Base-by-base conservation (phyloP, 2,888 invertebrate species). In the Drosophila sordidula region DNA sequence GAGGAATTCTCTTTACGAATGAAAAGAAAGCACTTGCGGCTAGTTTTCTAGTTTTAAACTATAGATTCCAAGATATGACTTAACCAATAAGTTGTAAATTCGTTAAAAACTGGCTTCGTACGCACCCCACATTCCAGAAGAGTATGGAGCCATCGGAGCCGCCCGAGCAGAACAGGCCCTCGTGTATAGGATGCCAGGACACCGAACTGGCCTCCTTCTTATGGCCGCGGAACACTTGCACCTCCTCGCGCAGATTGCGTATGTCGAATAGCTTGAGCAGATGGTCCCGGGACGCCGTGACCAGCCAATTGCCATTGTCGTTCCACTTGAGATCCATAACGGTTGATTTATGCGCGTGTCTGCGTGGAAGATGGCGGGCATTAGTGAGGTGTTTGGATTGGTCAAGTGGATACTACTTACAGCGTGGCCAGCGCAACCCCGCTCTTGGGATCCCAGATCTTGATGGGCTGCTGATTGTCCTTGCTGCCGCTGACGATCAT, bases 321-420 rank as follows among this genome's bases (percentile, higher is more conserved):
- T 99, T 99, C 99, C 99, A 99, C 92, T 98, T 97, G 26, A 99
- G 94, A 92, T 99, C 98, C 98, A 99, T 99, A 12, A 99, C 99
- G 29, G 99, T 99, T 58, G 98, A 98, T 93, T 99, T 99, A 93
- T 99, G 99, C 44, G 99, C 99, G 93, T 99, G 99, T 57, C 96
- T 96, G 83, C 11, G 47, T 2, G 9, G 5, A 4, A 1, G 25
- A 6, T 11, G 9, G 12, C 16, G 11, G 8, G 12, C 34, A 8
- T 41, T 29, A 52, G n/a, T 22, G 6, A 6, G 6, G 9, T 11
- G 41, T 11, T 39, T 9, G 26, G 1, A 8, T 25, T 4, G 1
- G 1, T 14, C 6, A 8, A 2, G 1, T 4, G n/a, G 3, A 32
- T 14, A 3, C 0, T 39, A 94, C 95, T 94, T 94, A 97, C 94